These are phyloP conservation scores for Pelodiscus sinensis DNA, from an alignment of 2,113 vertebrate genomes.

Conservation along the genomic window DNA sequence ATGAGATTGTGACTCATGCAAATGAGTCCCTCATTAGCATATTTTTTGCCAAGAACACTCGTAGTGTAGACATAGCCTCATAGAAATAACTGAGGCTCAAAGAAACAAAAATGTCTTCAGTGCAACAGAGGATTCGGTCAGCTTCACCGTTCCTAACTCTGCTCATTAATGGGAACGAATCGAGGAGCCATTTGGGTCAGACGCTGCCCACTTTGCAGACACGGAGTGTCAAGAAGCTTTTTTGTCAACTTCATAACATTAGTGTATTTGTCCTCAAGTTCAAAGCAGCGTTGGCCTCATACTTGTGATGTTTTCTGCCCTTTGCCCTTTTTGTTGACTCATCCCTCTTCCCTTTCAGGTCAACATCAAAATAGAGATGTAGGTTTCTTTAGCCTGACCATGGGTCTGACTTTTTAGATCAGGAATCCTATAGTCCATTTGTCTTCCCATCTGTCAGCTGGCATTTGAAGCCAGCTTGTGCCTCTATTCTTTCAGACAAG, in stretches of 20 bases:
- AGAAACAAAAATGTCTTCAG: slow-evolving; percentile 54
- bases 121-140: slow-evolving; percentile 54
- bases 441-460: slow-evolving; percentile 75
- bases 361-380: slow-evolving; percentile 79
- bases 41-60: too few relatives aligned
- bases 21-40: too few relatives aligned
- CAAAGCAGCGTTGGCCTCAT: slow-evolving; percentile 65
- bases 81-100: slow-evolving; percentile 6
- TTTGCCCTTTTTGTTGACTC: slow-evolving; percentile 72
- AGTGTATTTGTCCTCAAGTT: slow-evolving; percentile 72
- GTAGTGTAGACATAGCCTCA: too few relatives aligned
- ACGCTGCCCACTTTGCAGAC: slow-evolving; percentile 59
- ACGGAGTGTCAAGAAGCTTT: slow-evolving; percentile 68
- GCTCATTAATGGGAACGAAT: slow-evolving; percentile 53
- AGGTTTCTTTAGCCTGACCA: slow-evolving; percentile 67
- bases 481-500: slow-evolving; percentile 75
- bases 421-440: slow-evolving; percentile 73
- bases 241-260: slow-evolving; percentile 60
- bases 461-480: slow-evolving; percentile 72
- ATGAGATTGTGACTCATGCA: too few relatives aligned
- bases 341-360: slow-evolving; percentile 73
- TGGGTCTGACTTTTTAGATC: slow-evolving; percentile 73
- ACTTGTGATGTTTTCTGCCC: slow-evolving; percentile 73
- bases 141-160: slow-evolving; percentile 36
- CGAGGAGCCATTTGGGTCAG: slow-evolving; percentile 61